These are phyloP conservation scores for Prionace glauca DNA, from an alignment of 2,797 vertebrate species.

Conservation along the genomic window DNA sequence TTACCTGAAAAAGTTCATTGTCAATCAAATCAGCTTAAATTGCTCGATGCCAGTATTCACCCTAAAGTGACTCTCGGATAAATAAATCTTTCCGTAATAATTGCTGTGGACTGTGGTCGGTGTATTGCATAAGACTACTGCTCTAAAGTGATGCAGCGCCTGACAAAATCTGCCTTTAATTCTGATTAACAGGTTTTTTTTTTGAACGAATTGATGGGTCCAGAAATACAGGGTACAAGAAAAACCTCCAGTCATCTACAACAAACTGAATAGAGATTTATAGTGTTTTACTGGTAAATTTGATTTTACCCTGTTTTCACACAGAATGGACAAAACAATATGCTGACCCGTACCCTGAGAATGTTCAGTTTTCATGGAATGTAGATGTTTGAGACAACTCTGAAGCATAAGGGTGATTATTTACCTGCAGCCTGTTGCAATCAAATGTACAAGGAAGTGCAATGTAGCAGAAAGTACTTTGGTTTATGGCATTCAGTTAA, in stretches of 20 bases:
- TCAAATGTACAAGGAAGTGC: not conserved
- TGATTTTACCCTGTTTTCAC: not conserved
- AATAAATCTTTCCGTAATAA: not conserved
- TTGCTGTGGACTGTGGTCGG: not conserved
- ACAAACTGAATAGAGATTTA: not conserved
- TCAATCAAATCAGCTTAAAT: not conserved
- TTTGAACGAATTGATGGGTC: not conserved
- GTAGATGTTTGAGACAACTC: not conserved
- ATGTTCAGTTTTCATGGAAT: not conserved
- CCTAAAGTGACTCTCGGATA: not conserved
- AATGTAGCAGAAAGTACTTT: not conserved
- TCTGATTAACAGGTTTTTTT: not conserved
- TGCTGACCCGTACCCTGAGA: not conserved
- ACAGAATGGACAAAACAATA: not conserved
- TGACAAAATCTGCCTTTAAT: not conserved
- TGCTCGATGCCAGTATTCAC: not conserved
- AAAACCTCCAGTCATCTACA: not conserved
- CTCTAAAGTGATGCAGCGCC: constrained; percentile 7
- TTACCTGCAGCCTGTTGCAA: not conserved
- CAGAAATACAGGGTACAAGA: not conserved
- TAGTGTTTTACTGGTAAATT: not conserved
- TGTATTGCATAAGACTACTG: not conserved
- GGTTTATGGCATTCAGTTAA: not conserved
- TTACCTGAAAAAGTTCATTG: not conserved
- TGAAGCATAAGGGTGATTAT: not conserved